Evolutionary conservation across 1,140 invertebrate species (phyloP).

Genomic region (Antheraea pernyi): DNA sequence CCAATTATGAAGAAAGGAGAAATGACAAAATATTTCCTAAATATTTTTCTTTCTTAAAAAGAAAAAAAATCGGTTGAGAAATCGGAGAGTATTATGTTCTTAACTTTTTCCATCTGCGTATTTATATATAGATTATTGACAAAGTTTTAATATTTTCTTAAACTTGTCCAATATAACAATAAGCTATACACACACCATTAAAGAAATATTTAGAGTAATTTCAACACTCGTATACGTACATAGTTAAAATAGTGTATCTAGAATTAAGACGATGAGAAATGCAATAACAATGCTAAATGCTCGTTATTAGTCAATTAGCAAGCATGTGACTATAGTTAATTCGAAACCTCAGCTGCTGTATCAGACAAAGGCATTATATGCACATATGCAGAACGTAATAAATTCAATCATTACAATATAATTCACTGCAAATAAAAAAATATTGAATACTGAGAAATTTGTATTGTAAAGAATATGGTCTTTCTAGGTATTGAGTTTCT

Average conservation of each 20-base stretch:
- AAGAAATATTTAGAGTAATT: neutral
- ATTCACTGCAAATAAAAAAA: neutral
- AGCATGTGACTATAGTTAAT: slow-evolving; percentile 36
- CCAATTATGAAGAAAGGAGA: too few relatives aligned
- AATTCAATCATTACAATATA: neutral
- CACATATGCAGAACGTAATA: neutral
- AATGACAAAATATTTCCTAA: too few relatives aligned
- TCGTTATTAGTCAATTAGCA: slow-evolving; percentile 53
- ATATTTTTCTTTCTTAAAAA: too few relatives aligned
- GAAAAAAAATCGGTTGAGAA: too few relatives aligned
- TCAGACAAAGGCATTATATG: slow-evolving; percentile 19
- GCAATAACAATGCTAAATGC: slow-evolving; percentile 50
- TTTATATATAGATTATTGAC: too few relatives aligned
- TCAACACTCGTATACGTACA: neutral
- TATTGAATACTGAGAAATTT: neutral
- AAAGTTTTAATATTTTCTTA: too few relatives aligned
- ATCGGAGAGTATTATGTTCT: too few relatives aligned
- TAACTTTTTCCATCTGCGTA: too few relatives aligned
- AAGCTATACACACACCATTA: too few relatives aligned
- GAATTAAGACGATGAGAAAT: slow-evolving; percentile 38
- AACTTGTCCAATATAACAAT: too few relatives aligned
- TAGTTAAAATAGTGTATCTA: neutral
- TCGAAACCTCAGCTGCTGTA: slow-evolving; percentile 27
- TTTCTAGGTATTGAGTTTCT: too few relatives aligned
- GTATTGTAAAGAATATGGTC: neutral